Base-by-base conservation (phyloP, 2,113 vertebrate genomes). In the Murina feae region DNA sequence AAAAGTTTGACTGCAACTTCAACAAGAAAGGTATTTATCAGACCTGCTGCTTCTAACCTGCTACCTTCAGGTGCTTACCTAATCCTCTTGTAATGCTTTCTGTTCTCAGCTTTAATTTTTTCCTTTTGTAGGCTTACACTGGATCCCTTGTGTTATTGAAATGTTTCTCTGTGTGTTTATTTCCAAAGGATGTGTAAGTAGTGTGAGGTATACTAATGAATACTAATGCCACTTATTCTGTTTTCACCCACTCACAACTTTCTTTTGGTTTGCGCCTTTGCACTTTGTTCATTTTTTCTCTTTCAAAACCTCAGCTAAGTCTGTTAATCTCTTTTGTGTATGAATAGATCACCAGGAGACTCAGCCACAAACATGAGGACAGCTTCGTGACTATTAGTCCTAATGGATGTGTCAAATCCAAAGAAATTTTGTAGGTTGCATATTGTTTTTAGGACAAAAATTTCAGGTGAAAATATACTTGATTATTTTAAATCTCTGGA, bases 191-290 rank as follows among this genome's bases (percentile, higher is more conserved):
- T 63, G 85, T 58, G 8, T 88, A 90, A 92, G 39, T 88, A 55
- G 49, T 35, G 13, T 86, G 32, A 83, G 53, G 63, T 68, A 97
- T 95, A 82, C 90, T 63, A 93, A 60, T 60, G 81, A 92, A 93
- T 84, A 81, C 58, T 90, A 93, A 90, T 89, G 60, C 68, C 42
- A 47, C 68, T 95, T 84, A 21, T 60, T 93, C 90, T 96, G 74
- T 97, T 95, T 96, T 97, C 93, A 86, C 14, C 72, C 49, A 63
- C 47, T 92, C 11, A 86, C 87, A 68, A 42, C 89, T 97, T 94
- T 94, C 55, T 84, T 93, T 94, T 6, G 51, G 58, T 58, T 47
- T 93, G 55, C 83, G 58, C 10, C 79, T 95, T 86, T 86, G 44
- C 78, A 35, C 91, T 82, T 92, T 76, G 88, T 79, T 96, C 78